Conservation (phyloP, 2,888 invertebrate genomes). For the Eupithecia subumbrata region DNA sequence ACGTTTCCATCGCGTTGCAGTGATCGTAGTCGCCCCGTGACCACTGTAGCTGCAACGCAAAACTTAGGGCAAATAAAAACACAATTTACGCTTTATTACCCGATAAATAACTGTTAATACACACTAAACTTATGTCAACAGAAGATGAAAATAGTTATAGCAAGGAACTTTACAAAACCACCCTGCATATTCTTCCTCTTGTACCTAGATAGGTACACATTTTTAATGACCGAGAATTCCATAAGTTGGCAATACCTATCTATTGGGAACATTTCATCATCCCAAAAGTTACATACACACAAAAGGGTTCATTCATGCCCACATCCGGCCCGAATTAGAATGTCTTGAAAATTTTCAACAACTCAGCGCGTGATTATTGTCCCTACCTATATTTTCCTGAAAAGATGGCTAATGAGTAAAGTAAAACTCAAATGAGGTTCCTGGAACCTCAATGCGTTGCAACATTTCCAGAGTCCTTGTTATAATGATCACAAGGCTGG, state of each 20-base stretch:
- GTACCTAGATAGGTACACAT: neutral
- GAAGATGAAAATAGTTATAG: neutral
- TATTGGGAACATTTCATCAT: slow-evolving; percentile 2
- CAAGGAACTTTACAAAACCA: neutral
- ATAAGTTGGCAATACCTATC: neutral
- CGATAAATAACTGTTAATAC: neutral
- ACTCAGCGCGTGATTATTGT: slow-evolving; percentile 2
- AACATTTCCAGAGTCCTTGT: slow-evolving; percentile 21
- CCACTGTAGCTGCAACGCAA: neutral
- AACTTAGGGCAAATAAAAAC: neutral
- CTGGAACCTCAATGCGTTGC: slow-evolving; percentile 29
- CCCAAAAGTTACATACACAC: slow-evolving; percentile 2
- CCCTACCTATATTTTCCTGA: neutral
- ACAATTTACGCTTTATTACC: neutral
- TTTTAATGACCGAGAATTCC: neutral
- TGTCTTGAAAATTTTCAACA: slow-evolving; percentile 14
- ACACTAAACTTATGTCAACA: neutral
- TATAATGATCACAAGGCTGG: slow-evolving; percentile 18
- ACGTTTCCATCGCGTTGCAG: neutral
- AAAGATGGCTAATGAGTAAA: slow-evolving; percentile 21
- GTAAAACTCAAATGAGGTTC: slow-evolving; percentile 32
- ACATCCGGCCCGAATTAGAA: slow-evolving; percentile 11
- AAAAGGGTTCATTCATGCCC: slow-evolving; percentile 17
- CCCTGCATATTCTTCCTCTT: neutral
- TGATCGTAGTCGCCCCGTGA: neutral